Conservation (phyloP, 37 sponge, comb jelly and placozoan genomes). For the Theonella swinhoei region DNA sequence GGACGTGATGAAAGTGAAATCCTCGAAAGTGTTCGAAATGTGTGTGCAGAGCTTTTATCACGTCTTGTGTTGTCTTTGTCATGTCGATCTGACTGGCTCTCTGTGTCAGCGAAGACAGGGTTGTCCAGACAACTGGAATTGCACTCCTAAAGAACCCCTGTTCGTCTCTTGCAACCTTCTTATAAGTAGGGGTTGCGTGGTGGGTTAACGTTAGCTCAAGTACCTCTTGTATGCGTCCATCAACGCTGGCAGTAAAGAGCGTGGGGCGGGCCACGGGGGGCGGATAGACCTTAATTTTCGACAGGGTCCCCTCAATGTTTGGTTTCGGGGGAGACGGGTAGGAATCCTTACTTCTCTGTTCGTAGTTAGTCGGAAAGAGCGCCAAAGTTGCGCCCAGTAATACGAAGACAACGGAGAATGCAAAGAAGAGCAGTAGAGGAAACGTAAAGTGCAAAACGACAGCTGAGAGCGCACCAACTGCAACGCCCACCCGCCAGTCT, state of each 20-base stretch:
- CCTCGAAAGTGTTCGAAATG: conserved; percentile 57
- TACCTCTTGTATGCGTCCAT: conserved; percentile 30
- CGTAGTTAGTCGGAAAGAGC: conserved; percentile 34
- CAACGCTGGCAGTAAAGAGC: conserved; percentile 35
- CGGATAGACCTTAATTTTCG: conserved; percentile 40
- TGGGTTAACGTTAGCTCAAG: conserved; percentile 48
- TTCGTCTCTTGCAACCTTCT: conserved; percentile 24
- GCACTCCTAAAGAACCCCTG: conserved; percentile 61
- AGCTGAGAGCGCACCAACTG: neutral
- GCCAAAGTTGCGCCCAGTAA: conserved; percentile 34
- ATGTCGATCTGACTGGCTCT: conserved; percentile 58
- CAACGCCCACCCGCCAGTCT: conserved; percentile 9
- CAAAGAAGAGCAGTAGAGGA: conserved; percentile 43
- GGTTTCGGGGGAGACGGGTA: conserved; percentile 30
- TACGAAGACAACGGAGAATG: conserved; percentile 29
- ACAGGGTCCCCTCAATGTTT: conserved; percentile 5
- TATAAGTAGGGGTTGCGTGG: conserved; percentile 58
- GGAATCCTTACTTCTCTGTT: conserved; percentile 40
- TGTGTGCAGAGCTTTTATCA: conserved; percentile 25
- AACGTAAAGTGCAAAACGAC: neutral
- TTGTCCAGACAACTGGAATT: conserved; percentile 59
- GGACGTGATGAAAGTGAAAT: conserved; percentile 21
- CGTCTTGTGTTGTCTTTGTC: conserved; percentile 59
- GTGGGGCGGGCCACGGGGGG: conserved; percentile 19
- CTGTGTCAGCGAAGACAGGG: conserved; percentile 30